Conservation (phyloP, 2,113 vertebrate genomes). For the Fukomys damarensis region DNA sequence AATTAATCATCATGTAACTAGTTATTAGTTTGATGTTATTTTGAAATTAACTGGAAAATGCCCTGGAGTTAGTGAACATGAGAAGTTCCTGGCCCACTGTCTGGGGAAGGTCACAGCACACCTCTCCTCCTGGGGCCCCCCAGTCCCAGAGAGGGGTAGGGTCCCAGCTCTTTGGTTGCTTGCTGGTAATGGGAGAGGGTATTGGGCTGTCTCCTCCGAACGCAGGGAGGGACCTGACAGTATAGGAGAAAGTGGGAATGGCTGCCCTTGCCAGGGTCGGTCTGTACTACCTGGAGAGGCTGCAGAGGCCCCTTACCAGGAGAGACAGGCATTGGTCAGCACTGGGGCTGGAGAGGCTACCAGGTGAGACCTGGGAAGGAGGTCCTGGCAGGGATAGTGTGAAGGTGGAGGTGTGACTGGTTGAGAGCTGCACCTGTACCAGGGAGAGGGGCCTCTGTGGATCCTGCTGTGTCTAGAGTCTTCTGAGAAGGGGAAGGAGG, state of each 20-base stretch:
- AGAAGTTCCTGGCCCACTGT: too few relatives aligned
- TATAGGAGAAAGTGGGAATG: not conserved
- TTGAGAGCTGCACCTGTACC: accelerated
- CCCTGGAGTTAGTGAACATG: not conserved
- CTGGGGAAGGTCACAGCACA: accelerated
- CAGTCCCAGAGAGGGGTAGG: accelerated
- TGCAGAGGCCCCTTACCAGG: not conserved
- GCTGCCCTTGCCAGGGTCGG: not conserved
- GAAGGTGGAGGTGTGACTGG: not conserved
- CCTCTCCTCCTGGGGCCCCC: too few relatives aligned
- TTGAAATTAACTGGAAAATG: not conserved
- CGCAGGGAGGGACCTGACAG: accelerated
- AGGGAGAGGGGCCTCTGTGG: too few relatives aligned
- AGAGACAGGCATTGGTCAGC: not conserved
- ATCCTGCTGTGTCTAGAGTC: too few relatives aligned
- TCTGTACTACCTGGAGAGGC: too few relatives aligned
- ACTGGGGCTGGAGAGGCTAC: not conserved
- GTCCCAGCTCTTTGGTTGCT: accelerated
- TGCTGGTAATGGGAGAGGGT: not conserved
- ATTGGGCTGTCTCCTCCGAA: not conserved
- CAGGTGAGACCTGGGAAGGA: accelerated
- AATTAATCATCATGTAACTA: not conserved
- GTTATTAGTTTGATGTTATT: not conserved
- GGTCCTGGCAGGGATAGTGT: accelerated
- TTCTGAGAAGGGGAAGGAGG: not conserved